Evolutionary conservation across 1,140 invertebrate species (phyloP).

Genomic region (Hormaphis cornu): DNA sequence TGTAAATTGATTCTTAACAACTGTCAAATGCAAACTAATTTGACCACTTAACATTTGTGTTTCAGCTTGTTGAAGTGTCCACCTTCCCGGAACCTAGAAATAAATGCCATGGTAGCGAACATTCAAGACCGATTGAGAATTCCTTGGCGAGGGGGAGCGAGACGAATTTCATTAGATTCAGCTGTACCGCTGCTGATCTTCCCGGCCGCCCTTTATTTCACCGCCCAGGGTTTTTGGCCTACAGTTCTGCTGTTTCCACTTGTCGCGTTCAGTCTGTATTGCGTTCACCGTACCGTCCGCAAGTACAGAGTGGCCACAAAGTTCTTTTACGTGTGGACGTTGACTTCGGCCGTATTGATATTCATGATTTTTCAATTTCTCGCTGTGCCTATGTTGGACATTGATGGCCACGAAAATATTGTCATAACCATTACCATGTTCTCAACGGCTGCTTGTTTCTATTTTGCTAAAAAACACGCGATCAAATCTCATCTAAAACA

Average conservation of each 20-base stretch:
- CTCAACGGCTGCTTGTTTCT: conserved; percentile 40
- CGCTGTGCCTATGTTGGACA: conserved; percentile 55
- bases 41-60: conserved; percentile 9
- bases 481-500: conserved; percentile 42
- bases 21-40: too few species aligned
- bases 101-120: conserved; percentile 37
- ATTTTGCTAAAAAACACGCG: conserved; percentile 42
- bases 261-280: conserved; percentile 53
- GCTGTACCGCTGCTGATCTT: conserved; percentile 54
- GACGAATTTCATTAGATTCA: conserved; percentile 49
- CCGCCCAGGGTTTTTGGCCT: conserved; percentile 50
- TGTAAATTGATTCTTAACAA: too few species aligned
- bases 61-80: conserved; percentile 38
- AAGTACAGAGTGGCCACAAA: conserved; percentile 52
- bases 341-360: conserved; percentile 52
- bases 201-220: conserved; percentile 50
- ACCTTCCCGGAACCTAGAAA: conserved; percentile 25
- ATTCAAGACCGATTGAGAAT: conserved; percentile 48
- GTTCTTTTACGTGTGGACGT: conserved; percentile 59
- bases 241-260: conserved; percentile 52
- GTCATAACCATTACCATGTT: conserved; percentile 50
- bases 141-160: conserved; percentile 48
- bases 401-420: conserved; percentile 57
- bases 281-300: conserved; percentile 50
- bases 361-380: conserved; percentile 56